Evolutionary conservation across 2,113 vertebrate genomes (phyloP).

Genomic region (Dasyprocta punctata): DNA sequence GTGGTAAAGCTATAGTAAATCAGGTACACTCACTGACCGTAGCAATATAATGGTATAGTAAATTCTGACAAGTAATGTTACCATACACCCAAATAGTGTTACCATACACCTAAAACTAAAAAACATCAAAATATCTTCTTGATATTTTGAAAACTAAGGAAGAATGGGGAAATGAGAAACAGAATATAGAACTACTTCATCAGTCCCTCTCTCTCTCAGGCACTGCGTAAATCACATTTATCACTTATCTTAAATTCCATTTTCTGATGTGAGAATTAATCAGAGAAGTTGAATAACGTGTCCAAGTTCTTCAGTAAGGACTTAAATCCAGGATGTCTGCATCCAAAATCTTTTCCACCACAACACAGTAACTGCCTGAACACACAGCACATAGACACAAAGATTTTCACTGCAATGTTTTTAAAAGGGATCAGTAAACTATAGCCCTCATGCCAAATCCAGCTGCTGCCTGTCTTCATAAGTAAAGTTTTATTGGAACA

Average conservation of each 20-base stretch:
- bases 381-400: no score
- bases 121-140: background rate
- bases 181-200: background rate
- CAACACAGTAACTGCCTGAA: background rate
- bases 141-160: background rate
- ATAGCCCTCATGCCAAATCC: background rate
- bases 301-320: background rate
- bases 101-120: background rate
- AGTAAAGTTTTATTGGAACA: constrained; percentile 67
- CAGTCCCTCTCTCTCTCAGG: background rate
- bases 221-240: background rate
- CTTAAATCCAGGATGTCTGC: background rate
- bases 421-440: background rate
- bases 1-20: background rate
- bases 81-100: background rate
- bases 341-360: background rate
- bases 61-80: background rate
- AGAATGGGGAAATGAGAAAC: background rate
- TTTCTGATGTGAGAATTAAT: background rate
- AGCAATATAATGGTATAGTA: background rate
- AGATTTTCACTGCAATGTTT: background rate
- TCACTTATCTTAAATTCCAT: background rate
- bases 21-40: background rate
- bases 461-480: background rate
- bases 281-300: background rate